Evolutionary conservation across 2,797 vertebrate species (phyloP).

Genomic region (Chelon labrosus): DNA sequence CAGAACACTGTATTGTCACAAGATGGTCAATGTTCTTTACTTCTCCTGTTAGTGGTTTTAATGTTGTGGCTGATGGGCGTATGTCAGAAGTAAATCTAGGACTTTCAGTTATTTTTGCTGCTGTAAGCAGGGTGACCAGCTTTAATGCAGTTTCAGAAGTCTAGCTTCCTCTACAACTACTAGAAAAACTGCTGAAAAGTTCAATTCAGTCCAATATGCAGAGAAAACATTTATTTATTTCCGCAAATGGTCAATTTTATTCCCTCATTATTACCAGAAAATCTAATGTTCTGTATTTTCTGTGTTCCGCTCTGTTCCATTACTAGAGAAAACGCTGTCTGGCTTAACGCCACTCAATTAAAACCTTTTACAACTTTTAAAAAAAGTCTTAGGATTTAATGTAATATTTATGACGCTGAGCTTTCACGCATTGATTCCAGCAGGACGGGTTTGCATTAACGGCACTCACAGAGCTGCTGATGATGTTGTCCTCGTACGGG

Average conservation of each 20-base stretch:
- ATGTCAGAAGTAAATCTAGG: not conserved
- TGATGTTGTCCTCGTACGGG: constrained; percentile 90
- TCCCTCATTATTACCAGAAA: not conserved
- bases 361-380: constrained; percentile 6
- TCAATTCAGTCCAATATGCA: not conserved
- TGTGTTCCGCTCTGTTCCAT: not conserved
- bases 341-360: not conserved
- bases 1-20: no score
- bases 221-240: not conserved
- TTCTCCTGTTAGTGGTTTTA: no score
- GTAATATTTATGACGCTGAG: constrained; percentile 3
- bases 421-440: not conserved
- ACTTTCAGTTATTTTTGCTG: not conserved
- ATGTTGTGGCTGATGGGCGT: not conserved
- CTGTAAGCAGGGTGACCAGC: not conserved
- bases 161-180: not conserved
- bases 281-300: not conserved
- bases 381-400: not conserved
- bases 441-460: constrained; percentile 1
- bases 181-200: constrained; percentile 1
- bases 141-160: constrained; percentile 1
- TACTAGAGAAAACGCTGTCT: constrained; percentile 4
- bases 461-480: constrained; percentile 93
- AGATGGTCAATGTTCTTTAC: no score
- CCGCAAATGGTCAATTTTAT: not conserved